Base-by-base conservation (phyloP, 2,888 invertebrate genomes). In the Lycophotia porphyrea region DNA sequence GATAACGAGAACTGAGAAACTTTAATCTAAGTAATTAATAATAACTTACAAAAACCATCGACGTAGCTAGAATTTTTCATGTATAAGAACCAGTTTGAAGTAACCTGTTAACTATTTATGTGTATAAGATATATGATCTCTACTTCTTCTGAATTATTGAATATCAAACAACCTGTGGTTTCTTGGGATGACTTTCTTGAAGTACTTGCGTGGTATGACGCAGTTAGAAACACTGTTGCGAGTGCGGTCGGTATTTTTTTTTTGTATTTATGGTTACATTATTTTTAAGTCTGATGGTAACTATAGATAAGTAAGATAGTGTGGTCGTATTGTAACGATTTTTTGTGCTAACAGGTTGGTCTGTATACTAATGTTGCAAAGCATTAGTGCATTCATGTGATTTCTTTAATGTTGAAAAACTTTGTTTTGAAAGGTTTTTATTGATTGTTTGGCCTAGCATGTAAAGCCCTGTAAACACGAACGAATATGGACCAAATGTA, bases 1-100 rank as follows among this genome's bases (percentile, higher is more conserved):
- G 95, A 95, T 84, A 92, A 82, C 84, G 93, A 94, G 71, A 93
- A 92, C 83, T 92, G 87, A 90, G 74, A 44, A 58, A 42, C 27
- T 71, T 67, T 18, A 67, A 7, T 52, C 8, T 27, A 63, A 49
- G 34, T 63, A 61, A 47, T 31, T n/a, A n/a, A n/a, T n/a, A n/a
- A n/a, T n/a, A n/a, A 58, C 18, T 58, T 34, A 60, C 11, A 55
- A 66, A 44, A 15, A 24, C 44, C n/a, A 52, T 58, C 2, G 24
- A 67, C 60, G 64, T 47, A 65, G 27, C 15, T 67, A 31, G 27
- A 75, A 75, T 55, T 39, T 36, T 58, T 67, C 31, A 44, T 52
- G 21, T 60, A 49, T 34, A 58, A 58, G 15, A 24, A 64, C 24
- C 15, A 49, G 15, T 63, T 64, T n/a, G 21, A 63, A 47, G 47